These are phyloP conservation scores for Myotis yumanensis DNA, from an alignment of 2,113 vertebrate genomes.

Conservation along the genomic window DNA sequence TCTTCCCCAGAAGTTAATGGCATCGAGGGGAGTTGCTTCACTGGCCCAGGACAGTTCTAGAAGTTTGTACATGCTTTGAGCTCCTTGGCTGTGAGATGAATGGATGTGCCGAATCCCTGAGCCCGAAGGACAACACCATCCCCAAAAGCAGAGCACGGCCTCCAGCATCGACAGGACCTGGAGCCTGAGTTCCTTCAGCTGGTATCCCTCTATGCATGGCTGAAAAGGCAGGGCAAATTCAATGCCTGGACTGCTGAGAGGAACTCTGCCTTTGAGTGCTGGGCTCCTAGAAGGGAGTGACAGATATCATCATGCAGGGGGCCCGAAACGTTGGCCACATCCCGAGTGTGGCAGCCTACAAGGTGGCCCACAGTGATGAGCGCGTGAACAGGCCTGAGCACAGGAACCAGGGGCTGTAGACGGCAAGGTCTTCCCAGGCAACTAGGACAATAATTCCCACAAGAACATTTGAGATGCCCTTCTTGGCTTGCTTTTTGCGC, in stretches of 20 bases:
- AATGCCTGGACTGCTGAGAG: conserved; percentile 93
- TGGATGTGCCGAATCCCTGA: conserved; percentile 92
- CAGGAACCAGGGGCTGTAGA: conserved; percentile 81
- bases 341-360: conserved; percentile 94
- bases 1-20: background rate
- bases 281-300: conserved; percentile 87
- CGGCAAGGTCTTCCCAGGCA: conserved; percentile 94
- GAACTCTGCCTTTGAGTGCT: conserved; percentile 89
- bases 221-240: conserved; percentile 93
- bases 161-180: conserved; percentile 93
- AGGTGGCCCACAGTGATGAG: conserved; percentile 90
- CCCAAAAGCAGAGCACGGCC: conserved; percentile 90
- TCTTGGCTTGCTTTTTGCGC: conserved; percentile 90
- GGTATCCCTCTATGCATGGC: conserved; percentile 91
- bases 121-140: conserved; percentile 91
- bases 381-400: conserved; percentile 87
- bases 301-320: conserved; percentile 93
- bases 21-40: background rate
- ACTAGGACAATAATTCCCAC: conserved; percentile 93
- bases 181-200: conserved; percentile 92
- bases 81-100: conserved; percentile 95
- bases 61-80: conserved; percentile 86
- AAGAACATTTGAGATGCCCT: conserved; percentile 91
- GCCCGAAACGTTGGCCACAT: conserved; percentile 95
- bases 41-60: background rate